Evolutionary conservation across 1,140 invertebrate species (phyloP), one percentile per base, ranked within the genome.

Genomic region (Anadara kagoshimensis): DNA sequence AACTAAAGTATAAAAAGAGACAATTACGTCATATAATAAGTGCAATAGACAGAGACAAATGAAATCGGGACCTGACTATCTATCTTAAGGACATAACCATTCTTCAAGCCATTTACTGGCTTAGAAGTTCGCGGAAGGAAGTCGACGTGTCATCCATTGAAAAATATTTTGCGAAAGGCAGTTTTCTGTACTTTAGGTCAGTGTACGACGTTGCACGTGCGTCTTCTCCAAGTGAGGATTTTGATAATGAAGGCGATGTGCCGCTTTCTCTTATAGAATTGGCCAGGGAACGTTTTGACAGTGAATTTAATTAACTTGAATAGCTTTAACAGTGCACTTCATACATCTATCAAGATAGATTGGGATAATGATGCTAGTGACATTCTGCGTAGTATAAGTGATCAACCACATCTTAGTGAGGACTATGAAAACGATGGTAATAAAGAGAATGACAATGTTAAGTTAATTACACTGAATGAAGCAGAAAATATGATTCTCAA

Each of bases 91-190:
- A 70, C 5, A 61, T 63, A 20, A 54, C 45, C 8, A 22, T 70
- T 20, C 49, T 69, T 18, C 57, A 69, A 51, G 56, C 56, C 16
- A 61, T 69, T 22, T 69, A 36, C 20, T 69, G 68, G 68, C 8
- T 69, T 14, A 20, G 26, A 5, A 41, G 43, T n/a, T 24, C 68
- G 2, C 62, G 57, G 68, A 26, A 41, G 16, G 57, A 69, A 43
- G 49, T 53, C 7, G 54, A 53, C 18, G n/a, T 18, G 11, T 5
- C 14, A 4, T n/a, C 61, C 68, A 12, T 62, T 69, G 12, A 41
- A 12, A 61, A 69, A 36, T 69, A 58, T 44, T 69, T 69, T 45
- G 18, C 41, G 14, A 49, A 41, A 22, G 24, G 24, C 14, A 26
- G 68, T 29, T 69, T 62, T 54, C 20, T 43, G 11, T 8, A 41